A percentile compares a stretch with the other conserved stretches of the same genome.
Evolutionary conservation across 92 coral and sea anemone species (phyloP).

Genomic region (Palythoa grandis): DNA sequence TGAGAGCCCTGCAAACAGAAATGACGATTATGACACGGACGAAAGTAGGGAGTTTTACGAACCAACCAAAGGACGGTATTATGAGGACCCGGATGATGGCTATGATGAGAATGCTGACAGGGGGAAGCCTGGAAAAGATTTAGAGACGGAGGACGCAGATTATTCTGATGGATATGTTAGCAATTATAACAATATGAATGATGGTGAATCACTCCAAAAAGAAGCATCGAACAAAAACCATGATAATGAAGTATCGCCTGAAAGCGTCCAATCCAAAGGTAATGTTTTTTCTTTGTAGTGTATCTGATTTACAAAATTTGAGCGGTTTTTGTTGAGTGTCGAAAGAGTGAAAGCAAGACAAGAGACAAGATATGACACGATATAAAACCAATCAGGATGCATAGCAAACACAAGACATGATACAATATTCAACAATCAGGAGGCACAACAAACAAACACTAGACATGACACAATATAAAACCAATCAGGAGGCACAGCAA

Average conservation of each 20-base stretch:
- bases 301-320: neutral
- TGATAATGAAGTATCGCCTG: neutral
- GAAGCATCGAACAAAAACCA: neutral
- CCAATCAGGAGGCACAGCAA: too few relatives aligned
- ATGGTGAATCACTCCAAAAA: neutral
- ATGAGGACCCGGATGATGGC: constrained; percentile 27
- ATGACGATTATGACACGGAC: neutral
- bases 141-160: neutral
- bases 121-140: neutral
- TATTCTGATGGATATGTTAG: constrained; percentile 1
- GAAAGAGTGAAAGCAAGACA: neutral
- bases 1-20: neutral
- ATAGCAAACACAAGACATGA: too few relatives aligned
- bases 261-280: constrained; percentile 24
- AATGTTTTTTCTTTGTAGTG: neutral
- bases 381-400: too few relatives aligned
- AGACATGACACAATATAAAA: too few relatives aligned
- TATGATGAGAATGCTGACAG: neutral
- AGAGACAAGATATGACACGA: too few relatives aligned
- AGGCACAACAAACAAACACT: too few relatives aligned
- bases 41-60: constrained; percentile 7
- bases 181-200: neutral
- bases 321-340: neutral
- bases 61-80: constrained; percentile 7
- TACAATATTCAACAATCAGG: too few relatives aligned